Conservation (phyloP, 64 coral and sea anemone genomes). For the Catalaphyllia jardinei region DNA sequence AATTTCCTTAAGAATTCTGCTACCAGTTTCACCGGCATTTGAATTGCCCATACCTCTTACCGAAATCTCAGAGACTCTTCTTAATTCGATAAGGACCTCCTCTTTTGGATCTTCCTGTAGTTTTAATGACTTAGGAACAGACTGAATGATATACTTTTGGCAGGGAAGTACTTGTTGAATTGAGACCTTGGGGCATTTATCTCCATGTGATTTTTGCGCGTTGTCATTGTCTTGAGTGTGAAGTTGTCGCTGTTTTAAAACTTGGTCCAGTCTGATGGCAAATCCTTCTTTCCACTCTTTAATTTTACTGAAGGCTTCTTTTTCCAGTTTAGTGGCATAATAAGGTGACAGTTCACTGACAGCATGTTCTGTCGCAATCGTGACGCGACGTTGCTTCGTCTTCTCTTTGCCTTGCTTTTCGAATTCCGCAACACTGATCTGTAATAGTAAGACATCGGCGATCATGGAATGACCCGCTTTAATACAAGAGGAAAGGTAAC, state of each 20-base stretch:
- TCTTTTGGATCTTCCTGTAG: no score
- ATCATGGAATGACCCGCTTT: no score
- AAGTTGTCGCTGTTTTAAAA: slow-evolving; percentile 6
- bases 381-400: neutral
- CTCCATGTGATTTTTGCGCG: neutral
- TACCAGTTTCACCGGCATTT: neutral
- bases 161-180: neutral
- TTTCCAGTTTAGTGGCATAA: slow-evolving; percentile 19
- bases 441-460: neutral
- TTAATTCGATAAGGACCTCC: neutral
- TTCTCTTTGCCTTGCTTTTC: neutral
- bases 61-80: neutral
- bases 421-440: neutral
- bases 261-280: neutral
- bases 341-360: neutral
- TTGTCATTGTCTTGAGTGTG: neutral
- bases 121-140: neutral
- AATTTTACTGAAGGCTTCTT: slow-evolving; percentile 28
- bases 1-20: slow-evolving; percentile 9
- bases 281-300: slow-evolving; percentile 42
- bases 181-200: neutral
- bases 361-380: slow-evolving; percentile 5
- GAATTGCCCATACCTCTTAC: neutral
- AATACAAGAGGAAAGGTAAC: no score
- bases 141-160: neutral